A percentile compares a stretch with the other conserved stretches of the same genome.
Evolutionary conservation across 2,113 vertebrate species (phyloP).

Genomic region (Prunella himalayana): DNA sequence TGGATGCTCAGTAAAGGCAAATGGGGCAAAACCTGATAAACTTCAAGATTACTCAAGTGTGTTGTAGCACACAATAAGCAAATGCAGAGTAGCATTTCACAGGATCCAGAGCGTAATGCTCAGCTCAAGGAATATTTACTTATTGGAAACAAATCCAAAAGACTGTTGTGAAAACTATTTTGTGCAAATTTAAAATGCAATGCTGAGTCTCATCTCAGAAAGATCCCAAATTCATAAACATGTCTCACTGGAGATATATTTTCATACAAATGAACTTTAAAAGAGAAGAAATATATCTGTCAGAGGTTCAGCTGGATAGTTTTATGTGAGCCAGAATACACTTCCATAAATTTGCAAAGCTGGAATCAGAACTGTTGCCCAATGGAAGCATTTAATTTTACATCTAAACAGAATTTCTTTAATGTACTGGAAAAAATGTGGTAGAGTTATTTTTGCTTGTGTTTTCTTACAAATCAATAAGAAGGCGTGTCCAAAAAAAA

Average conservation of each 20-base stretch:
- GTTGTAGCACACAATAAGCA: not conserved
- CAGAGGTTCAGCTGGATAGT: not conserved
- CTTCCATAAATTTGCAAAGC: slow-evolving; percentile 5
- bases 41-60: not conserved
- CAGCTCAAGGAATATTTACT: not conserved
- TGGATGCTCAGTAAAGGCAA: not conserved
- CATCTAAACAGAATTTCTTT: not conserved
- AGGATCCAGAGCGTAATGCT: not conserved
- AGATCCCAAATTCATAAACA: slow-evolving; percentile 9
- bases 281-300: slow-evolving; percentile 20
- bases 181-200: slow-evolving; percentile 1
- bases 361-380: slow-evolving; percentile 2
- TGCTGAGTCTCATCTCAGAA: not conserved
- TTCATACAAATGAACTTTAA: not conserved
- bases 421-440: not conserved
- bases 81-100: not conserved
- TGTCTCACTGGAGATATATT: not conserved
- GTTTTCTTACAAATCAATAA: not conserved
- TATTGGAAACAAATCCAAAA: slow-evolving; percentile 19
- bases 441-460: not conserved
- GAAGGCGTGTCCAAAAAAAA: not conserved
- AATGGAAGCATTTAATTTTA: slow-evolving; percentile 56
- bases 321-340: slow-evolving; percentile 29
- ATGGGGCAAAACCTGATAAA: not conserved
- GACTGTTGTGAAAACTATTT: not conserved